Conservation (phyloP, 2,888 invertebrate species). For the Resseliella maxima region DNA sequence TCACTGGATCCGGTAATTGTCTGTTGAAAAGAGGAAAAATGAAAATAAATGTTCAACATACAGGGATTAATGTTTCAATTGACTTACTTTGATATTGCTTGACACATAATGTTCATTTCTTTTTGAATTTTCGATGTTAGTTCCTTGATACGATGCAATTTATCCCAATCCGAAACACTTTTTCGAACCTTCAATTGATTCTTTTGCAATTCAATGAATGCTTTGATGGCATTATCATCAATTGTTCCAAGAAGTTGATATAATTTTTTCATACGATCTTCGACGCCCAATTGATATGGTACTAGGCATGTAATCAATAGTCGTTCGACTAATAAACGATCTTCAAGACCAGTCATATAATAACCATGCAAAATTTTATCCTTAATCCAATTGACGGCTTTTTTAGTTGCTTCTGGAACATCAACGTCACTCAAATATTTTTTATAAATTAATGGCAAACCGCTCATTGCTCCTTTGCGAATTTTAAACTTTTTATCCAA, state of each 20-base stretch:
- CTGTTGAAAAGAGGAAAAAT: conserved; percentile 66
- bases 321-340: conserved; percentile 84
- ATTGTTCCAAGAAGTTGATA: conserved; percentile 92
- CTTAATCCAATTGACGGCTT: conserved; percentile 95
- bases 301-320: conserved; percentile 94
- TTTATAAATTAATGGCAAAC: conserved; percentile 92
- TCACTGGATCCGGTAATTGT: conserved; percentile 91
- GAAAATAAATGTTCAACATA: too few species aligned
- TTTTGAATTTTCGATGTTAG: conserved; percentile 77
- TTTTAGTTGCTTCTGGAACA: conserved; percentile 84
- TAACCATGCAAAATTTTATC: conserved; percentile 95
- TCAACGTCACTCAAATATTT: conserved; percentile 86
- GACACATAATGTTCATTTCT: conserved; percentile 76
- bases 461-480: conserved; percentile 94
- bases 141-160: conserved; percentile 78
- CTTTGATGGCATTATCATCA: conserved; percentile 94
- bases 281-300: conserved; percentile 87
- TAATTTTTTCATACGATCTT: conserved; percentile 91
- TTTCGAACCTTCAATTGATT: conserved; percentile 86
- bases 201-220: conserved; percentile 91
- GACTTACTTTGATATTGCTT: conserved; percentile 66
- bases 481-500: conserved; percentile 98
- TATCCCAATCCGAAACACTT: conserved; percentile 88
- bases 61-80: too few species aligned
- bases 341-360: conserved; percentile 87